Conservation (phyloP, 1,140 invertebrate genomes). For the Hyphantria cunea region DNA sequence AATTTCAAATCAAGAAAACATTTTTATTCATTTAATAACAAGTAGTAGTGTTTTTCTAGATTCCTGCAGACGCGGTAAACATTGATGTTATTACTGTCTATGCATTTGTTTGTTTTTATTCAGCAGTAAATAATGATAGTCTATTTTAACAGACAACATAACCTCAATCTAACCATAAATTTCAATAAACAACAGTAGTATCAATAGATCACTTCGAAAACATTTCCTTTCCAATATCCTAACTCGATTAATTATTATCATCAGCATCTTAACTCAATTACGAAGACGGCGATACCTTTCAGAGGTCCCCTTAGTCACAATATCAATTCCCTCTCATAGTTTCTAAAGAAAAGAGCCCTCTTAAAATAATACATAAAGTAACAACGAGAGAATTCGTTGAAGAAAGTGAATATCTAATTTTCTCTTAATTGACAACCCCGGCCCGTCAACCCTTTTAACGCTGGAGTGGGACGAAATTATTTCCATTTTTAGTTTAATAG, state of each 20-base stretch:
- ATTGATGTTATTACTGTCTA: too few species aligned
- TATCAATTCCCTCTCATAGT: constrained; percentile 10
- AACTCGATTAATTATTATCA: constrained; percentile 9
- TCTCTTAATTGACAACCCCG: constrained; percentile 28
- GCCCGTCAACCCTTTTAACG: constrained; percentile 22
- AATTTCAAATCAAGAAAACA: too few species aligned
- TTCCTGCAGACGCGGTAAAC: background rate
- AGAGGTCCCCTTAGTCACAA: constrained; percentile 1
- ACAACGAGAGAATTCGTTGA: constrained; percentile 10
- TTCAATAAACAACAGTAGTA: too few species aligned
- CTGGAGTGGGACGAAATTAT: background rate
- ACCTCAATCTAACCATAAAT: background rate
- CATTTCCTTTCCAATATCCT: constrained; percentile 14
- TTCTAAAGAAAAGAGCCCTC: constrained; percentile 10
- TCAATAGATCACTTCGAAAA: constrained; percentile 4
- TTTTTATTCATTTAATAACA: too few species aligned
- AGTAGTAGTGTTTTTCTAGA: too few species aligned
- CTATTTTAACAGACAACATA: background rate
- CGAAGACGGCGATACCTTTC: background rate
- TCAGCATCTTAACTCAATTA: constrained; percentile 16
- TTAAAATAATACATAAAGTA: constrained; percentile 18
- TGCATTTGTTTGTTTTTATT: too few species aligned
- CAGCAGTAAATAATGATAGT: background rate
- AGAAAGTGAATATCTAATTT: constrained; percentile 31
- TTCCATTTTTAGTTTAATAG: constrained; percentile 18